A percentile compares a stretch with the other conserved stretches of the same genome.
These are phyloP conservation scores for Drosophila nr. medialis DNA, from an alignment of 2,888 invertebrate genomes.

Conservation along the genomic window DNA sequence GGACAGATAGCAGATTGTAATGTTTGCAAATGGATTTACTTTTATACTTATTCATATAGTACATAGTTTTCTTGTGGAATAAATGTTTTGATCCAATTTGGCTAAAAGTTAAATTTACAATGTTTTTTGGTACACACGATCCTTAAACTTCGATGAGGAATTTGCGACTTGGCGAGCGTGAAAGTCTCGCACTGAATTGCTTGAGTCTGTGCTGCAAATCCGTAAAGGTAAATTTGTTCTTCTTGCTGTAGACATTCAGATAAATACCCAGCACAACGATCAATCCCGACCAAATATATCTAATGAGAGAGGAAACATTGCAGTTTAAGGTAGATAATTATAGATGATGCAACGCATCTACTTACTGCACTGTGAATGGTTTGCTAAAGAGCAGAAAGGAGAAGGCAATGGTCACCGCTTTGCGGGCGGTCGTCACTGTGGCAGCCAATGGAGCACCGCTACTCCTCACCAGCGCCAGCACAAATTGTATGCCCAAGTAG, in stretches of 20 bases:
- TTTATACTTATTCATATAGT: conserved; percentile 55
- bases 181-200: conserved; percentile 46
- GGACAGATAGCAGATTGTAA: conserved; percentile 61
- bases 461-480: conserved; percentile 94
- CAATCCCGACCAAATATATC: conserved; percentile 95
- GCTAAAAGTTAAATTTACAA: conserved; percentile 42
- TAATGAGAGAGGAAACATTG: conserved; percentile 80
- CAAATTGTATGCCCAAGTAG: conserved; percentile 96
- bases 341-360: not conserved
- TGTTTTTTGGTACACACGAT: conserved; percentile 50
- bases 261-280: conserved; percentile 96
- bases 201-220: conserved; percentile 74
- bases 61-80: conserved; percentile 45
- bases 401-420: conserved; percentile 95
- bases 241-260: conserved; percentile 95
- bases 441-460: conserved; percentile 97
- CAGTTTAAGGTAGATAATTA: not conserved
- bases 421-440: conserved; percentile 95
- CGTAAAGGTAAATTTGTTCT: conserved; percentile 84
- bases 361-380: conserved; percentile 96
- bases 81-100: conserved; percentile 40
- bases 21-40: conserved; percentile 17
- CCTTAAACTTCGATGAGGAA: conserved; percentile 81
- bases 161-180: conserved; percentile 72
- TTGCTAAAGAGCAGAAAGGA: conserved; percentile 97